Percentiles rank a stretch among this genome's conserved stretches.
Evolutionary conservation across 2,888 invertebrate genomes (phyloP).

Genomic region (Pediacus dermestoides): DNA sequence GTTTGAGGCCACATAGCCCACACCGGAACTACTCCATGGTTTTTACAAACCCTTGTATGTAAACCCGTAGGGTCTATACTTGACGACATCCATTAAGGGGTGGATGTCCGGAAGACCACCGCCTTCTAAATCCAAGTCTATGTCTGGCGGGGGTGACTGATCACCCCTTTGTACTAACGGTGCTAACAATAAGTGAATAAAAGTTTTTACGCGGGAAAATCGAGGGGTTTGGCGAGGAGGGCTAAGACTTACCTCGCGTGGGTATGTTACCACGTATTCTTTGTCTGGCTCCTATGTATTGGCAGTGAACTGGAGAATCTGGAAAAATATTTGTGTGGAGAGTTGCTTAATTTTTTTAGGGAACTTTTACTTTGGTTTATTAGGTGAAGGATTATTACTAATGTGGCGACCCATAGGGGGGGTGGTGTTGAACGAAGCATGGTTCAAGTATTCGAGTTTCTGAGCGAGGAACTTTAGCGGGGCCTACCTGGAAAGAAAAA

Average conservation of each 20-base stretch:
- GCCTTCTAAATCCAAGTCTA: constrained; percentile 35
- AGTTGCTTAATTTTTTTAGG: too few species aligned
- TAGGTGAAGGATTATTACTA: neutral
- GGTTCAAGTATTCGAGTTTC: too few species aligned
- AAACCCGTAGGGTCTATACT: constrained; percentile 35
- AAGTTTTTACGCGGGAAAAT: neutral
- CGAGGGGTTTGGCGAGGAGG: neutral
- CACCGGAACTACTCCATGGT: constrained; percentile 15
- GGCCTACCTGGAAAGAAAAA: too few species aligned
- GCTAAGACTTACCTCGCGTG: constrained; percentile 36
- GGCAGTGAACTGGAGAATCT: constrained; percentile 16
- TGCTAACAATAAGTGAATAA: constrained; percentile 26
- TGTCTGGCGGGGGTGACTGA: constrained; percentile 44
- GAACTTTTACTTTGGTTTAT: neutral
- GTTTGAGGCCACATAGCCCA: neutral
- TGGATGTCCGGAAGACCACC: constrained; percentile 38
- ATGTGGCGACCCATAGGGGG: neutral
- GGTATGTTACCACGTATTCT: constrained; percentile 35
- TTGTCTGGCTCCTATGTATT: constrained; percentile 33
- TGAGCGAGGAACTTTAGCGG: too few species aligned
- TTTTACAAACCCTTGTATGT: constrained; percentile 31
- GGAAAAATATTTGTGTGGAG: too few species aligned
- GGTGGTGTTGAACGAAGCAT: too few species aligned
- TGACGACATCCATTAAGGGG: constrained; percentile 41
- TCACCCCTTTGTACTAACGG: constrained; percentile 42